A percentile compares a stretch with the other conserved stretches of the same genome.
Evolutionary conservation across 1,140 invertebrate genomes (phyloP).

Genomic region (Conus ventricosus): DNA sequence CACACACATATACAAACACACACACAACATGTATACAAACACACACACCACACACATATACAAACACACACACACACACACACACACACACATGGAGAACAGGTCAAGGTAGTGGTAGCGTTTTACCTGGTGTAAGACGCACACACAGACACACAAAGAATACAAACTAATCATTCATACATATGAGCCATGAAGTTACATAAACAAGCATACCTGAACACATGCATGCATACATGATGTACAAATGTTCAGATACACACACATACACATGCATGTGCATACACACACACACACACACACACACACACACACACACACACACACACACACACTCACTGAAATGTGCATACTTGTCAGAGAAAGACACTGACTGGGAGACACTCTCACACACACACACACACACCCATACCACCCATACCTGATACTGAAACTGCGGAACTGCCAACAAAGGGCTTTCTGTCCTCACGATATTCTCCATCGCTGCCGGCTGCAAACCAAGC

Average conservation of each 20-base stretch:
- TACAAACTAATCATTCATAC: too few species aligned
- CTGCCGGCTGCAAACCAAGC: constrained; percentile 51
- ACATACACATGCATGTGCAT: too few species aligned
- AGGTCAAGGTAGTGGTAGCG: constrained; percentile 40
- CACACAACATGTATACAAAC: too few species aligned
- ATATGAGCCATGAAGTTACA: too few species aligned
- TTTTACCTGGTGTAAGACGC: background rate
- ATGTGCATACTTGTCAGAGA: background rate
- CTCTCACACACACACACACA: background rate
- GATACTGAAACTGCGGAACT: constrained; percentile 68
- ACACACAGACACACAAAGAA: background rate
- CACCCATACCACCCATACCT: constrained; percentile 50
- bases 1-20: too few species aligned
- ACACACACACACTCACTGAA: background rate
- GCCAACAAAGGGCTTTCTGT: constrained; percentile 59
- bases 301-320: background rate
- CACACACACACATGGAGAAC: too few species aligned
- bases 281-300: constrained; percentile 8
- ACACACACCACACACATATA: too few species aligned
- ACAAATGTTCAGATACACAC: too few species aligned
- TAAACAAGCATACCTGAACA: too few species aligned
- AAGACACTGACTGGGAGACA: background rate
- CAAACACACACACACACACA: too few species aligned
- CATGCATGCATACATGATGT: background rate
- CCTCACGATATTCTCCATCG: constrained; percentile 61